These are phyloP conservation scores for Pangasius macronema DNA, from an alignment of 2,797 vertebrate genomes.

Conservation along the genomic window DNA sequence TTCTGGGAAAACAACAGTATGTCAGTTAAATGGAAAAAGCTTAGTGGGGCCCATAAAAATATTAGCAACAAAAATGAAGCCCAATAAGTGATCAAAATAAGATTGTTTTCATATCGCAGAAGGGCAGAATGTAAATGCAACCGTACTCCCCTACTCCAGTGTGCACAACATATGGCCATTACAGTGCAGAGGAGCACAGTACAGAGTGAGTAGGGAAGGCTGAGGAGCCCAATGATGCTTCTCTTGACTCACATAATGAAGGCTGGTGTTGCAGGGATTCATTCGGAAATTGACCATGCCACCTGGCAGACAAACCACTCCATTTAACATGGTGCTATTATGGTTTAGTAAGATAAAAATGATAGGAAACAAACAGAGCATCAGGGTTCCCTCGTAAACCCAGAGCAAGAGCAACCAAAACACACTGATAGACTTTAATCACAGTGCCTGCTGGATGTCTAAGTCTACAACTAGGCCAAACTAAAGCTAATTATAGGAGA, in stretches of 20 bases:
- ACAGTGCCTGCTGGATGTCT: neutral
- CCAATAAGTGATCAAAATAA: constrained; percentile 14
- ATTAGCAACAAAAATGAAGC: neutral
- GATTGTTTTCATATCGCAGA: neutral
- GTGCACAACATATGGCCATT: constrained; percentile 17
- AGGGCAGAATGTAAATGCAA: neutral
- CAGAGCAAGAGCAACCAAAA: constrained; percentile 2
- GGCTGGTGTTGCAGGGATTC: neutral
- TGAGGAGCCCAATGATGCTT: constrained; percentile 52
- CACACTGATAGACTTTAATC: neutral
- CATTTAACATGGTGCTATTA: neutral
- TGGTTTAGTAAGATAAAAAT: constrained; percentile 16
- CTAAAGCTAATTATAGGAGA: constrained; percentile 22
- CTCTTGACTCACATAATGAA: neutral
- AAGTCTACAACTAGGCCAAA: constrained; percentile 34
- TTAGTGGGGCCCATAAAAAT: constrained; percentile 28
- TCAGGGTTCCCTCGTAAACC: constrained; percentile 33
- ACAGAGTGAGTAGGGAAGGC: constrained; percentile 42
- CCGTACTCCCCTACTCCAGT: neutral
- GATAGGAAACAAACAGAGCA: constrained; percentile 15
- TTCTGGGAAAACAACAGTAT: constrained; percentile 11
- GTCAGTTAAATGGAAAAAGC: constrained; percentile 5
- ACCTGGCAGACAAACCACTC: neutral
- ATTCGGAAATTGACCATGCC: neutral
- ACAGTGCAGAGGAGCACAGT: constrained; percentile 47